These are phyloP conservation scores for Trachelipus rathkii DNA, from an alignment of 1,140 invertebrate genomes.

Conservation along the genomic window DNA sequence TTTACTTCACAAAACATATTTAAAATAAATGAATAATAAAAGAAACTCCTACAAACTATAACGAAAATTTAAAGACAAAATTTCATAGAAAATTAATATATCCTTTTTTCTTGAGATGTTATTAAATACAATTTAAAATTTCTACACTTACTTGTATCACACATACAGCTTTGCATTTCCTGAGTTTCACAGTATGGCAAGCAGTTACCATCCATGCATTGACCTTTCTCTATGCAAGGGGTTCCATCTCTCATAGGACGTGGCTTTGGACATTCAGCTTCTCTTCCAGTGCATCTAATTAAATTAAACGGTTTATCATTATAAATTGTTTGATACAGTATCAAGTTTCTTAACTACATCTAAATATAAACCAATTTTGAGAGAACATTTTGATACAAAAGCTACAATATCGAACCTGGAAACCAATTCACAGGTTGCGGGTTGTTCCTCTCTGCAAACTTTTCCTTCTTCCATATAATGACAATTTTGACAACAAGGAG, in stretches of 20 bases:
- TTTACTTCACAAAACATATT: no score
- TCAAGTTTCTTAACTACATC: neutral
- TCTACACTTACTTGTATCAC: conserved; percentile 69
- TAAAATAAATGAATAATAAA: no score
- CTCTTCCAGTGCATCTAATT: conserved; percentile 62
- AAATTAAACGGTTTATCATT: neutral
- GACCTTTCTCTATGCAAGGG: conserved; percentile 69
- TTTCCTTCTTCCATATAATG: conserved; percentile 67
- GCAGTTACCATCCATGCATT: conserved; percentile 78
- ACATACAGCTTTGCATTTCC: conserved; percentile 90
- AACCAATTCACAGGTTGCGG: conserved; percentile 84
- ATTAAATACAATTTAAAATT: no score
- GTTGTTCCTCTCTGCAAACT: conserved; percentile 81
- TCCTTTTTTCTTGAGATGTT: no score
- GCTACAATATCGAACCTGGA: conserved; percentile 47
- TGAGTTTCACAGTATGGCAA: conserved; percentile 88
- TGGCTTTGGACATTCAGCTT: conserved; percentile 70
- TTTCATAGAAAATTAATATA: no score
- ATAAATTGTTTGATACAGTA: conserved; percentile 53
- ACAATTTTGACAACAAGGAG: conserved; percentile 86
- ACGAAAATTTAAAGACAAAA: no score
- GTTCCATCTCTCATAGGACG: conserved; percentile 78
- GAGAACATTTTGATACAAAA: neutral
- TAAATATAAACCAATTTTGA: neutral
- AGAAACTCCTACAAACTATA: no score